Evolutionary conservation across 2,113 vertebrate genomes (phyloP).

Genomic region (Alligator sinensis): DNA sequence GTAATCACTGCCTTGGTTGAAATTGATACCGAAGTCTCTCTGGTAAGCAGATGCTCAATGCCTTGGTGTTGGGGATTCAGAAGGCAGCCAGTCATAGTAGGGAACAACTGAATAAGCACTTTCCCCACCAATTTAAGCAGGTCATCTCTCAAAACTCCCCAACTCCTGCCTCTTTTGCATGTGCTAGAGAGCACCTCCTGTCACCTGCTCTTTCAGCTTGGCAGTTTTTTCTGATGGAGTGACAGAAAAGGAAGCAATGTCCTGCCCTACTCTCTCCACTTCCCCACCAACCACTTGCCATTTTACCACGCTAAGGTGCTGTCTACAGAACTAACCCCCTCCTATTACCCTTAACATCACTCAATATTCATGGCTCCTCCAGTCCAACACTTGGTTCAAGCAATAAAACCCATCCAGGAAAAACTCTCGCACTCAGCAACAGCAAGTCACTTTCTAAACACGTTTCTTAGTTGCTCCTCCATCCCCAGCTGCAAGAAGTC

Average conservation of each 20-base stretch:
- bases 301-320: not conserved
- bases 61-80: accelerated
- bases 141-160: not conserved
- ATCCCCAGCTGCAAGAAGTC: not conserved
- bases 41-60: accelerated
- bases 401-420: not conserved
- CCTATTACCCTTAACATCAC: not conserved
- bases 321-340: not conserved
- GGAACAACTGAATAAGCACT: accelerated
- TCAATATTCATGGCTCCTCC: accelerated
- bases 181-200: too few species aligned
- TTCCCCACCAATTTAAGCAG: not conserved
- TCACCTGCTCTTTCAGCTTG: not conserved
- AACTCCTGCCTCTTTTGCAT: not conserved
- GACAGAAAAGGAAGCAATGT: accelerated
- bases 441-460: not conserved
- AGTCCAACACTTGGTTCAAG: too few species aligned
- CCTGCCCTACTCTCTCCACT: not conserved
- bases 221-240: not conserved
- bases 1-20: not conserved
- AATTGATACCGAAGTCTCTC: accelerated
- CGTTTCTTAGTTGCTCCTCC: not conserved
- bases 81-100: not conserved
- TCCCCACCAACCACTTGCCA: too few species aligned
- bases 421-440: not conserved